Evolutionary conservation across 2,888 invertebrate genomes (phyloP), one percentile per base, ranked within the genome.

Genomic region (Bimastos eiseni): DNA sequence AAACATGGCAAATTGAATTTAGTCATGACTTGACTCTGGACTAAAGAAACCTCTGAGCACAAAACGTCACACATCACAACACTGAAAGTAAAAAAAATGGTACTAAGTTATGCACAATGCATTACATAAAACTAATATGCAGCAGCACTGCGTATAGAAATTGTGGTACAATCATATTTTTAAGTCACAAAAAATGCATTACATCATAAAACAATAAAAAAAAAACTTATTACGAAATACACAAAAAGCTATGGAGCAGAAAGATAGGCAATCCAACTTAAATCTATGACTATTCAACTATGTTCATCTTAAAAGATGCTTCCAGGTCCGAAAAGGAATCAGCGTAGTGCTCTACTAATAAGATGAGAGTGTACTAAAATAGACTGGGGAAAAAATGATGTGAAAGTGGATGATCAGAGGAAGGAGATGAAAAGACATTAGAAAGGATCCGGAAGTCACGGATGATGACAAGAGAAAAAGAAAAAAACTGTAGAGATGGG

Each of bases 221-320:
- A n/a, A 70, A 55, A 70, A n/a, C 70, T 70, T 8, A 30, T 30
- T 24, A 49, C 49, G 21, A 6, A 49, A 70, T 70, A 70, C 55
- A n/a, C n/a, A n/a, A 0, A n/a, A 70, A 70, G 70, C 70, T 11
- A 70, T n/a, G 24, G n/a, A 70, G 13, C 70, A 70, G 70, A 8
- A n/a, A 70, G 70, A n/a, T 30, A 70, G n/a, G 70, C 70, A 70
- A n/a, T 70, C 70, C 70, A 70, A n/a, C 70, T 70, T n/a, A n/a
- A 70, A 70, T 70, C 70, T 70, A 70, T 8, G n/a, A n/a, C 70
- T 70, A n/a, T n/a, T 70, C 30, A 70, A 70, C 30, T n/a, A 11
- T 70, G 70, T 1, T n/a, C 30, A 70, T 4, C 2, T 55, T 30
- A 55, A 55, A 24, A 55, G 55, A 55, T 55, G 30, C 24, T 5